A percentile compares a stretch with the other conserved stretches of the same genome.
Evolutionary conservation across 2,797 vertebrate genomes (phyloP).

Genomic region (Chanos chanos): DNA sequence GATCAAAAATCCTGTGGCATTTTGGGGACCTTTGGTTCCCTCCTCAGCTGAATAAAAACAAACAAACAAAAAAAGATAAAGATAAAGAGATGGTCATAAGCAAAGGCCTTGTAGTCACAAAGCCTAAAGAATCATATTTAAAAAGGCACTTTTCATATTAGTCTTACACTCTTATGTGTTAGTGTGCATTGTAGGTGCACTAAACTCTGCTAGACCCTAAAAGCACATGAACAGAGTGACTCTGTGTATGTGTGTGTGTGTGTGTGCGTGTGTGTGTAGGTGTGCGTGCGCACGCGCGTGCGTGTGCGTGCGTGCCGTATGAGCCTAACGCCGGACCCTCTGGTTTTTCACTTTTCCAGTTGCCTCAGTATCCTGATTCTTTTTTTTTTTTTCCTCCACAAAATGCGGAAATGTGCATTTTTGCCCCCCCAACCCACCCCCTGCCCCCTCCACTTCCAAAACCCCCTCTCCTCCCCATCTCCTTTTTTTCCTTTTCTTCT

Average conservation of each 20-base stretch:
- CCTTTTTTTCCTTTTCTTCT: background rate
- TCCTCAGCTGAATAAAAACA: too few species aligned
- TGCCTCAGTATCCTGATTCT: conserved; percentile 44
- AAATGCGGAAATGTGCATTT: conserved; percentile 54
- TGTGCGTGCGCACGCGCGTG: conserved; percentile 22
- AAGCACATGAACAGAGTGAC: background rate
- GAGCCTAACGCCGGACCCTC: conserved; percentile 39
- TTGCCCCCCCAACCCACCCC: conserved; percentile 12
- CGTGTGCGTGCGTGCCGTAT: conserved; percentile 14
- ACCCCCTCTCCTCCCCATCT: conserved; percentile 3
- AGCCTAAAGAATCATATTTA: too few species aligned
- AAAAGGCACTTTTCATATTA: too few species aligned
- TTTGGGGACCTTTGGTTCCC: background rate
- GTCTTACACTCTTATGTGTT: too few species aligned
- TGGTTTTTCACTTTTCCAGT: conserved; percentile 62
- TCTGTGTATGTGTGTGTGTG: background rate
- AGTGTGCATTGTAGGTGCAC: too few species aligned
- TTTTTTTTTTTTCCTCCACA: conserved; percentile 44
- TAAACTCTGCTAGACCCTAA: background rate
- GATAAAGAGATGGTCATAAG: too few species aligned
- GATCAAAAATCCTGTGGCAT: background rate
- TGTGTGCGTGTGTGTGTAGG: conserved; percentile 18
- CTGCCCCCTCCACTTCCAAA: conserved; percentile 30
- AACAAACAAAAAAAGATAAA: too few species aligned
- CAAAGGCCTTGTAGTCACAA: too few species aligned